Percentiles rank a stretch among this genome's conserved stretches.
Conservation (phyloP, 2,797 vertebrate genomes). For the Anisognathus igniventris region DNA sequence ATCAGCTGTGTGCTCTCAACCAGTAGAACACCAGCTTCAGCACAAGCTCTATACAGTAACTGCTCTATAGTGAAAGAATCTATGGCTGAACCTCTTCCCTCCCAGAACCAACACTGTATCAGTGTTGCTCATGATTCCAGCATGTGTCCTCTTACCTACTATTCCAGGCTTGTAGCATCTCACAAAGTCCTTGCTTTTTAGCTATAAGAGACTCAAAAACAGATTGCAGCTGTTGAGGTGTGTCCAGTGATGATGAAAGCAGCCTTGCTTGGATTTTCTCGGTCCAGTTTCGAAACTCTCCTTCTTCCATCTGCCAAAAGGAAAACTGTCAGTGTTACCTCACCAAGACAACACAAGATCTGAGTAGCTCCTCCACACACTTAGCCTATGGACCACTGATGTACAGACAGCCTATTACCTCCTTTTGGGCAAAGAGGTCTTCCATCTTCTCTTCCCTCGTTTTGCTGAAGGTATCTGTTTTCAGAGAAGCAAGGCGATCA, state of each 20-base stretch:
- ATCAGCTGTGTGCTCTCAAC: neutral
- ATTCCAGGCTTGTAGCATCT: constrained; percentile 95
- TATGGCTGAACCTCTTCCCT: neutral
- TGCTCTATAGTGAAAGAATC: neutral
- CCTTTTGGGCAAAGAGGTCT: constrained; percentile 98
- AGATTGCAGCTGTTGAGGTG: constrained; percentile 88
- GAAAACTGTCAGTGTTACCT: neutral
- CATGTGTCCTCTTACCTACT: constrained; percentile 74
- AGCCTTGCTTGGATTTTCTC: constrained; percentile 92
- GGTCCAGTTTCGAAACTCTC: constrained; percentile 89
- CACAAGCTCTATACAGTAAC: neutral
- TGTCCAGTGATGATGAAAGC: constrained; percentile 80
- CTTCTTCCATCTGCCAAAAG: constrained; percentile 89
- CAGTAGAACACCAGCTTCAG: neutral
- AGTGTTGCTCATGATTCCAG: neutral
- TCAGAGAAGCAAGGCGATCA: constrained; percentile 95
- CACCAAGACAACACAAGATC: neutral
- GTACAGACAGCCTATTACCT: constrained; percentile 72
- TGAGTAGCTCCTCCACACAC: neutral
- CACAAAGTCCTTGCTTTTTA: constrained; percentile 95
- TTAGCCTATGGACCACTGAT: neutral
- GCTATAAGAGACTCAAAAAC: constrained; percentile 90
- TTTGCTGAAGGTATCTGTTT: constrained; percentile 97
- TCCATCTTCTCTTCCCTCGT: constrained; percentile 98
- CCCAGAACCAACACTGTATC: neutral